Conservation (phyloP, 2,888 invertebrate species). For the Abrostola tripartita region DNA sequence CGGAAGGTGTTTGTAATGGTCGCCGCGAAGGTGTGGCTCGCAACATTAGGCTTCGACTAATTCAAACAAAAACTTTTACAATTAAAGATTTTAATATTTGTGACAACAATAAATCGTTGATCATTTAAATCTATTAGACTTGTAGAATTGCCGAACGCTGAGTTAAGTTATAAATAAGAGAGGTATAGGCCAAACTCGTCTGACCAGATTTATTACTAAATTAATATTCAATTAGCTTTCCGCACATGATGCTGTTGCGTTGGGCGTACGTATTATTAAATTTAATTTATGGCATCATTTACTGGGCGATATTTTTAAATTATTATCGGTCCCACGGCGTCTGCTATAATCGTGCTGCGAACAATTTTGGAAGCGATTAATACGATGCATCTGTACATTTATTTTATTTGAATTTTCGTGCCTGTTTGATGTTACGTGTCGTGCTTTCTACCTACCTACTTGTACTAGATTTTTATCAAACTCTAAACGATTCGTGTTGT, state of each 20-base stretch:
- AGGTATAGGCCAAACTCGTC: slow-evolving; percentile 73
- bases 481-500: slow-evolving; percentile 28
- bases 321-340: slow-evolving; percentile 80
- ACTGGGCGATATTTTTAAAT: slow-evolving; percentile 85
- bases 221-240: slow-evolving; percentile 89
- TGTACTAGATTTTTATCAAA: slow-evolving; percentile 19
- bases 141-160: slow-evolving; percentile 64
- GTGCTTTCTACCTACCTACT: slow-evolving; percentile 6
- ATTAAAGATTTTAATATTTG: slow-evolving; percentile 50
- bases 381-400: slow-evolving; percentile 46
- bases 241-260: slow-evolving; percentile 85
- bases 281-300: slow-evolving; percentile 88
- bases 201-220: slow-evolving; percentile 85
- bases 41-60: slow-evolving; percentile 70
- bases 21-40: slow-evolving; percentile 78
- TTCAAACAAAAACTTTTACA: slow-evolving; percentile 54
- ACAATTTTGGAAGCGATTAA: slow-evolving; percentile 69
- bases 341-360: slow-evolving; percentile 76
- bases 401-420: slow-evolving; percentile 29
- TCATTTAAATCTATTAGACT: slow-evolving; percentile 65
- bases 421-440: slow-evolving; percentile 28
- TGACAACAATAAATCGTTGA: slow-evolving; percentile 63
- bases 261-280: slow-evolving; percentile 87
- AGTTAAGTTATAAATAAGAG: slow-evolving; percentile 83
- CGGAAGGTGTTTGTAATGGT: slow-evolving; percentile 84